phyloP scores from a whole-genome alignment of 2,797 vertebrate species.

The Clarias pachynema region DNA sequence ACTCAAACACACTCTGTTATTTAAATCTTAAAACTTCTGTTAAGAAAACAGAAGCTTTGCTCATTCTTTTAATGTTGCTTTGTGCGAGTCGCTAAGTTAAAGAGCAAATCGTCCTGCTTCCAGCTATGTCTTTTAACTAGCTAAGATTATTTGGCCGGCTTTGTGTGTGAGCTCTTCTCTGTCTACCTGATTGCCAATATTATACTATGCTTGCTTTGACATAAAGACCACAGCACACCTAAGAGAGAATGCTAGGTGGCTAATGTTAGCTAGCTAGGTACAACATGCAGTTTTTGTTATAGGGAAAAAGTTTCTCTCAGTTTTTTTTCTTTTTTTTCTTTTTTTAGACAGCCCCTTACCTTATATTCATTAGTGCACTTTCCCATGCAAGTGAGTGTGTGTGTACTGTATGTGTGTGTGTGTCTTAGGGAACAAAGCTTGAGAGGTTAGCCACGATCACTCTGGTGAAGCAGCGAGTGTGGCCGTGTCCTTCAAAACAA shows the following conservation, averaged over 20 bases:
- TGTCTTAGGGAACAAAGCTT: constrained; percentile 34
- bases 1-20: not conserved
- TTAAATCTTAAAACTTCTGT: not conserved
- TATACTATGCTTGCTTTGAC: not conserved
- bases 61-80: not conserved
- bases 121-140: not conserved
- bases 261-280: not conserved
- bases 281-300: not conserved
- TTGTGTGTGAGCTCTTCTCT: not conserved
- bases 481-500: constrained; percentile 45
- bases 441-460: constrained; percentile 53
- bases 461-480: constrained; percentile 50
- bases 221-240: not conserved
- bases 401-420: constrained; percentile 19
- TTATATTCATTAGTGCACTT: not conserved
- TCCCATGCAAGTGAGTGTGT: not conserved
- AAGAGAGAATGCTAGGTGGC: not conserved
- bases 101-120: not conserved
- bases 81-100: not conserved
- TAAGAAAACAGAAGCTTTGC: not conserved
- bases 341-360: not conserved
- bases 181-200: not conserved
- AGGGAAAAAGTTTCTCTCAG: not conserved
- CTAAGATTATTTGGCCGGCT: not conserved
- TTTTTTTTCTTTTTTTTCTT: too few species aligned